A percentile compares a stretch with the other conserved stretches of the same genome.
These are phyloP conservation scores for Harmothoe impar DNA, from an alignment of 2,888 invertebrate genomes.

Conservation along the genomic window DNA sequence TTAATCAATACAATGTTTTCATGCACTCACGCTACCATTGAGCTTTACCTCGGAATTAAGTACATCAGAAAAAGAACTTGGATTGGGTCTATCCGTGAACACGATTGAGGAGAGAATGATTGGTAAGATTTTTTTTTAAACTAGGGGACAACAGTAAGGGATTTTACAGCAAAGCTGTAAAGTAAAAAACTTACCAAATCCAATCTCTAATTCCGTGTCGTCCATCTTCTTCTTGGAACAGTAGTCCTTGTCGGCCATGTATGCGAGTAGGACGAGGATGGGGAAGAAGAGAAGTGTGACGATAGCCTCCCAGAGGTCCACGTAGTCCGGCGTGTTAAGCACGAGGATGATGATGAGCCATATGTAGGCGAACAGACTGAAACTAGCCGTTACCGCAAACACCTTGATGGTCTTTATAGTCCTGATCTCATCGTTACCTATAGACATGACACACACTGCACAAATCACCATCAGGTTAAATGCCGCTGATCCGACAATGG, in stretches of 20 bases:
- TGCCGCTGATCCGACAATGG: conserved; percentile 86
- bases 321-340: conserved; percentile 82
- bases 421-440: conserved; percentile 83
- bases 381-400: conserved; percentile 82
- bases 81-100: too few relatives aligned
- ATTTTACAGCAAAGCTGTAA: not conserved
- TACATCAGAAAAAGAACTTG: too few relatives aligned
- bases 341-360: conserved; percentile 86
- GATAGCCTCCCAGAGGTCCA: conserved; percentile 86
- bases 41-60: too few relatives aligned
- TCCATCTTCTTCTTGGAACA: conserved; percentile 65
- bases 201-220: conserved; percentile 67
- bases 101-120: too few relatives aligned
- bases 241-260: conserved; percentile 85
- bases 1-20: too few relatives aligned
- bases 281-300: conserved; percentile 86
- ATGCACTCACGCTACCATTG: too few relatives aligned
- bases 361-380: conserved; percentile 86
- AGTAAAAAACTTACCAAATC: conserved; percentile 68
- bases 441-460: conserved; percentile 85
- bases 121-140: too few relatives aligned
- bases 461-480: conserved; percentile 86
- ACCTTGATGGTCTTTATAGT: conserved; percentile 84
- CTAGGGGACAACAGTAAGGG: too few relatives aligned
- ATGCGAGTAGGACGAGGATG: conserved; percentile 85